phyloP scores from a whole-genome alignment of 2,888 invertebrate species.

The Euzophera pinguis region DNA sequence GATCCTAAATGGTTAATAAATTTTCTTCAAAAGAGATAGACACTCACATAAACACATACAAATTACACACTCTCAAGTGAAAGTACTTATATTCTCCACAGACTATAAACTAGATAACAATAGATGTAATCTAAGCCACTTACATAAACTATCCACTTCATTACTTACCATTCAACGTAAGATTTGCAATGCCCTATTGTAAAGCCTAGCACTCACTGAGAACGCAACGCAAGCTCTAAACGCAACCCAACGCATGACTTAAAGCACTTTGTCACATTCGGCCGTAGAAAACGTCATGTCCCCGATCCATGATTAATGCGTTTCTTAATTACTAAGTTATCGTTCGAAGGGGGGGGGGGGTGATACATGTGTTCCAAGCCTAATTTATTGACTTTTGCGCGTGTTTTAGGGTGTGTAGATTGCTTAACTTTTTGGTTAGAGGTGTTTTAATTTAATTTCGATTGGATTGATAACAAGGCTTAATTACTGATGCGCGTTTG shows the following conservation, averaged over 20 bases:
- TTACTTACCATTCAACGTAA: slow-evolving; percentile 33
- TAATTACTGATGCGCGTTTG: background rate
- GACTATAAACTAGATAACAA: slow-evolving; percentile 2
- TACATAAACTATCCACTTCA: slow-evolving; percentile 26
- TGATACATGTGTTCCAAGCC: slow-evolving; percentile 64
- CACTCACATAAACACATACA: background rate
- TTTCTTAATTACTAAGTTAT: slow-evolving; percentile 78
- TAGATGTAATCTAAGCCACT: slow-evolving; percentile 7
- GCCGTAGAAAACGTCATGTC: slow-evolving; percentile 38
- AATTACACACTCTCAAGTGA: background rate
- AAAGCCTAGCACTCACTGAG: slow-evolving; percentile 46
- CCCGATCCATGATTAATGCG: slow-evolving; percentile 73
- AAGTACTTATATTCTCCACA: background rate
- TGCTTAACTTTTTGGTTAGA: slow-evolving; percentile 28
- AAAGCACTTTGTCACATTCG: slow-evolving; percentile 68
- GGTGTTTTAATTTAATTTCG: slow-evolving; percentile 23
- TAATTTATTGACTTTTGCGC: slow-evolving; percentile 73
- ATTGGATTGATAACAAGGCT: background rate
- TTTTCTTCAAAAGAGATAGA: background rate
- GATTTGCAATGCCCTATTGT: slow-evolving; percentile 24
- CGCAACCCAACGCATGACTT: slow-evolving; percentile 49
- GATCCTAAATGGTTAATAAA: no score
- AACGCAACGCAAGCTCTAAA: no score
- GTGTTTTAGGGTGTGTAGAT: slow-evolving; percentile 44
- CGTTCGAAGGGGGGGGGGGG: slow-evolving; percentile 47